Conservation (phyloP, 2,888 invertebrate genomes). For the Polydrusus tereticollis region DNA sequence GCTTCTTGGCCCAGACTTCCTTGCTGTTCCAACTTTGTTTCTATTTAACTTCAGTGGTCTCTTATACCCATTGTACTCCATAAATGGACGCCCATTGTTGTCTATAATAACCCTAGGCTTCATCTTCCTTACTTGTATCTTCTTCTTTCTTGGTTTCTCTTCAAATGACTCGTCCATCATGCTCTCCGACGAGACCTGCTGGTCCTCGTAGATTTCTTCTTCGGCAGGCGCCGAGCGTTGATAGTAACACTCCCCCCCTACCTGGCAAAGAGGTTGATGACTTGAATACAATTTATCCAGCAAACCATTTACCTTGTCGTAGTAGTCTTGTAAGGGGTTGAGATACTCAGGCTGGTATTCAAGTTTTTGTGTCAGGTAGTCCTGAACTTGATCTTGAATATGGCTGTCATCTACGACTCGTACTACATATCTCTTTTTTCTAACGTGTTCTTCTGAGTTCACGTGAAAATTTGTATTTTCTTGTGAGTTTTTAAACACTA, state of each 20-base stretch:
- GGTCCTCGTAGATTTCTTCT: not conserved
- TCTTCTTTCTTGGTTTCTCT: slow-evolving; percentile 43
- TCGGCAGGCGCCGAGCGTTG: not conserved
- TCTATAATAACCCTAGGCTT: slow-evolving; percentile 60
- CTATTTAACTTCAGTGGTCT: slow-evolving; percentile 54
- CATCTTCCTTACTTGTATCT: slow-evolving; percentile 57
- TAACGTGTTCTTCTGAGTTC: slow-evolving; percentile 35
- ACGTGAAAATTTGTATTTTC: slow-evolving; percentile 44
- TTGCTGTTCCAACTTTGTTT: slow-evolving; percentile 8
- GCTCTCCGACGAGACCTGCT: slow-evolving; percentile 3
- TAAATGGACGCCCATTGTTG: slow-evolving; percentile 59
- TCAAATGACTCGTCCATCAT: slow-evolving; percentile 43
- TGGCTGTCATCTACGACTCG: slow-evolving; percentile 62
- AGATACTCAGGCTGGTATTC: slow-evolving; percentile 29
- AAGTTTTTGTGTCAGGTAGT: slow-evolving; percentile 59
- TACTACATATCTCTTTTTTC: slow-evolving; percentile 59
- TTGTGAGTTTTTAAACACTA: slow-evolving; percentile 39
- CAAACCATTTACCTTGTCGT: slow-evolving; percentile 35
- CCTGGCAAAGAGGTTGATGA: slow-evolving; percentile 2
- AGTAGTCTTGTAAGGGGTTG: slow-evolving; percentile 39
- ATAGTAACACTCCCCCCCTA: slow-evolving; percentile 16
- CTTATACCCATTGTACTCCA: slow-evolving; percentile 60
- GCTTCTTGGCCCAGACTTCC: slow-evolving; percentile 10
- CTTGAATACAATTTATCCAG: slow-evolving; percentile 14
- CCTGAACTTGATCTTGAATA: slow-evolving; percentile 57